Base-by-base conservation (phyloP, 2,797 vertebrate genomes). In the Myoxocephalus aenaeus region DNA sequence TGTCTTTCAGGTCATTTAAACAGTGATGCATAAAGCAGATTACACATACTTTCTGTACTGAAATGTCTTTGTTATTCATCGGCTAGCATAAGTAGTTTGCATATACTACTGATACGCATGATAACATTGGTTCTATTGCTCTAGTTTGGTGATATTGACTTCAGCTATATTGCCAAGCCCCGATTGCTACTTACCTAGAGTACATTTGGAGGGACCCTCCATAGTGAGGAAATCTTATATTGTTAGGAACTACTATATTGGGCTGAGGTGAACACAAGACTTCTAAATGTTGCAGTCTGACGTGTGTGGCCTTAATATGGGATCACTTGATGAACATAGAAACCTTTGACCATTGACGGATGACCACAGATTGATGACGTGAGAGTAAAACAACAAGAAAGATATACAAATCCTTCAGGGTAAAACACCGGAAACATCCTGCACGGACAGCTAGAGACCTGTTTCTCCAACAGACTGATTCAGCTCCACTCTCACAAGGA, bases 311-410 rank as follows among this genome's bases (percentile, higher is more conserved):
- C 34, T 74, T 58, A 53, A 34, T 67, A 25, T 54, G 63, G 22
- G 20, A 57, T 54, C 13, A 25, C 40, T 53, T 2, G 17, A 48
- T 53, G 18, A 62, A 68, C 72, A 29, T 1, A 51, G 38, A 65
- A 61, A 56, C 54, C 50, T 80, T 63, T 82, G 75, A 71, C 22
- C 51, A 13, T 75, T 65, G 17, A 14, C 25, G 8, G 29, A 62
- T 40, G n/a, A 22, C 14, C 54, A 50, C 40, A 42, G 40, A 79
- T 32, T 44, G 54, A 84, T 69, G 38, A 70, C 48, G 54, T 59
- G 17, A 32, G 53, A 76, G n/a, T 46, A 67, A 74, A 76, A 68
- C 46, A 65, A 40, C 61, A 68, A 34, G 11, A 76, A 68, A 58
- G 27, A 46, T 25, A 29, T 13, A 56, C 65, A 70, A 51, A 42